Base-by-base conservation (phyloP, 1,140 invertebrate genomes). In the Drosophila paulistorum region DNA sequence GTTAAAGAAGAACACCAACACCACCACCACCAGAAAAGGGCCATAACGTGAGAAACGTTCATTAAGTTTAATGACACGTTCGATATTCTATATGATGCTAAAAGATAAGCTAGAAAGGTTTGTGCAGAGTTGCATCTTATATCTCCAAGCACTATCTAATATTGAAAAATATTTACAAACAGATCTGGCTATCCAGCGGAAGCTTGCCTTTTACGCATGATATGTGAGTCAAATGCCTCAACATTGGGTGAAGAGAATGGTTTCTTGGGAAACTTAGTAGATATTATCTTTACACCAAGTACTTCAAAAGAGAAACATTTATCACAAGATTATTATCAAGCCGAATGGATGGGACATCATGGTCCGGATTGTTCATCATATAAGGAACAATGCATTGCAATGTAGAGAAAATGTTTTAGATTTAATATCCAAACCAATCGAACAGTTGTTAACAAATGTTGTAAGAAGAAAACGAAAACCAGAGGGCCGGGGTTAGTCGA, bases 291-390 rank as follows among this genome's bases (percentile, higher is more conserved):
- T 10, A 51, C 45, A 7, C 94, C 94, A 17, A 94, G 93, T 60
- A 92, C 93, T 37, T 94, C 94, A 0, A 89, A 84, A 26, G 93
- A 94, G 61, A 93, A 94, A 84, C 92, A 93, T 37, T 73, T 94
- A 58, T 86, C 93, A 4, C 81, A 92, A 6, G 89, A 81, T 0
- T 95, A 94, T 75, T 94, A 94, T 77, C 91, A 93, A 71, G 94
- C 94, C 6, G 94, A 95, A 84, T 74, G 91, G 20, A 91, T 91
- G 63, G 91, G 91, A n/a, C 61, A 60, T 30, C 48, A 82, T 45
- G 92, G 87, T 7, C 74, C 91, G 7, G 66, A 70, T 35, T 93
- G 93, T 55, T 54, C 65, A 17, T 65, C 76, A 35, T 93, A 93
- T 66, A 67, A 76, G 7, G 66, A 70, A 39, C 71, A 77, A 6